Conservation (phyloP, 2,888 invertebrate species). For the Caenorhabditis imperialis region DNA sequence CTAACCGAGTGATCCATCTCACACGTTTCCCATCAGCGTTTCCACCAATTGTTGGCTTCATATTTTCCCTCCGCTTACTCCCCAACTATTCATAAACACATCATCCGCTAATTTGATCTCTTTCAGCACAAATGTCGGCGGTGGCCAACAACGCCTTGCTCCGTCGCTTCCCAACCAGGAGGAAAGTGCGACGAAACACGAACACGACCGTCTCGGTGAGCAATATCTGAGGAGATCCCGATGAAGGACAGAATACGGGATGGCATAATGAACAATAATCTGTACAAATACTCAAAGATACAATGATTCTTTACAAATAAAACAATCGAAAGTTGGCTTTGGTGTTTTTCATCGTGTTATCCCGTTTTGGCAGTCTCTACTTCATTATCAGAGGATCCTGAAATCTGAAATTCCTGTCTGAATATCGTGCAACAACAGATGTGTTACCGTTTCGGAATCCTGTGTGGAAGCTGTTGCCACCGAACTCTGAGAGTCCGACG, state of each 20-base stretch:
- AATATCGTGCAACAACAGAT: not conserved
- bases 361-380: too few species aligned
- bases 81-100: too few species aligned
- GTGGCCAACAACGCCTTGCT: constrained; percentile 75
- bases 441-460: too few species aligned
- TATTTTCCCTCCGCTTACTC: constrained; percentile 9
- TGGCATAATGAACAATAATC: constrained; percentile 1
- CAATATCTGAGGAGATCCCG: constrained; percentile 13
- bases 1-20: too few species aligned
- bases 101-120: not conserved
- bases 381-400: constrained; percentile 46
- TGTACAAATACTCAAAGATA: not conserved
- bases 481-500: too few species aligned
- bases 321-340: too few species aligned
- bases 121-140: constrained; percentile 74
- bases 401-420: constrained; percentile 44
- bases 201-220: constrained; percentile 44
- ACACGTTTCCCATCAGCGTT: too few species aligned
- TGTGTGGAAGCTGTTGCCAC: too few species aligned
- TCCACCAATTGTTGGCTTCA: too few species aligned
- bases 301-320: too few species aligned
- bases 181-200: constrained; percentile 59
- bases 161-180: constrained; percentile 69
- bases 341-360: too few species aligned
- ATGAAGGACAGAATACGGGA: too few species aligned